These are phyloP conservation scores for Ridgeia piscesae DNA, from an alignment of 1,140 invertebrate species.

Conservation along the genomic window DNA sequence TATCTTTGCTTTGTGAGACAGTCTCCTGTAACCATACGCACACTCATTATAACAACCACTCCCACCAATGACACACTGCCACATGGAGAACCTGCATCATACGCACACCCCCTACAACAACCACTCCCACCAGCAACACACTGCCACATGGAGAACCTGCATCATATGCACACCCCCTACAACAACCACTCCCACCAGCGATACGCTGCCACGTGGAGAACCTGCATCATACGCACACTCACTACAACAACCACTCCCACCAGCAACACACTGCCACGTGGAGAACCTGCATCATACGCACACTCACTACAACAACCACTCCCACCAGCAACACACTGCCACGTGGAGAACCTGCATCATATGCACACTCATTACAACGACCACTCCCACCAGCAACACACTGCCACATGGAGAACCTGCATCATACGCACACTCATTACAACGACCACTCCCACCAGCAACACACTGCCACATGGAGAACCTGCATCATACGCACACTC, in stretches of 20 bases:
- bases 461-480: constrained; percentile 23
- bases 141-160: no score
- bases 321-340: constrained; percentile 33
- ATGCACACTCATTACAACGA: constrained; percentile 25
- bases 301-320: constrained; percentile 20
- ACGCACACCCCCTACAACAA: no score
- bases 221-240: constrained; percentile 21
- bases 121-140: no score
- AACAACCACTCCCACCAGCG: constrained; percentile 30
- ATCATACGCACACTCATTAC: no score
- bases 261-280: constrained; percentile 28
- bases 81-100: no score
- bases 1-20: no score
- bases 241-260: constrained; percentile 26
- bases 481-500: constrained; percentile 21
- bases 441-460: constrained; percentile 26
- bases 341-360: no score
- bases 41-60: no score
- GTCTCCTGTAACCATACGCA: no score
- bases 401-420: neutral
- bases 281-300: neutral
- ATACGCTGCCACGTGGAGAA: constrained; percentile 22
- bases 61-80: no score
- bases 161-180: no score
- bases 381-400: constrained; percentile 32